Conservation (phyloP, 1,140 invertebrate genomes). For the Drosophila rhopaloa region DNA sequence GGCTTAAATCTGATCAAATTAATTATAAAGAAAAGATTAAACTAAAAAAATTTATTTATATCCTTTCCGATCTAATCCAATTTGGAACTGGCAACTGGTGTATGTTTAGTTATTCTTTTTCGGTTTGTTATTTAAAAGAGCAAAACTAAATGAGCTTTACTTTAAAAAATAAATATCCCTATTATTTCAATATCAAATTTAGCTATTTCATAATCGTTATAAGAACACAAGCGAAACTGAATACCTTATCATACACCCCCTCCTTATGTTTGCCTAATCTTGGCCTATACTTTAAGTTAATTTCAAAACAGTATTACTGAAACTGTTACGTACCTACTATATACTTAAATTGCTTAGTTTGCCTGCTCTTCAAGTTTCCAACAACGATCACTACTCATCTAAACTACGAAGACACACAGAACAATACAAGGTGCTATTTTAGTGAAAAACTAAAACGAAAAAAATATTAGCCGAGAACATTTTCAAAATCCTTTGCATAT, state of each 20-base stretch:
- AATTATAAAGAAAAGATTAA: not conserved
- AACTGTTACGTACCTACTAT: conserved; percentile 43
- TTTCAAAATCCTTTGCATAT: conserved; percentile 63
- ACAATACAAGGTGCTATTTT: conserved; percentile 81
- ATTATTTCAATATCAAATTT: not conserved
- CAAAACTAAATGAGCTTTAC: conserved; percentile 19
- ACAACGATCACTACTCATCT: conserved; percentile 67
- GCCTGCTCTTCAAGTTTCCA: conserved; percentile 45
- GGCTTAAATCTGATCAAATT: no score
- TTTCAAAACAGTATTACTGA: conserved; percentile 59
- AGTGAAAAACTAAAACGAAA: conserved; percentile 49
- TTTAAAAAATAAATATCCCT: not conserved
- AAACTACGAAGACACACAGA: conserved; percentile 59
- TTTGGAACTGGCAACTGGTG: conserved; percentile 1
- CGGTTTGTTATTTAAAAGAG: not conserved
- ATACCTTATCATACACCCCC: conserved; percentile 4
- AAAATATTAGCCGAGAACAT: conserved; percentile 46
- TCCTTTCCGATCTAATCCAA: not conserved
- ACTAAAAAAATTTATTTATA: not conserved
- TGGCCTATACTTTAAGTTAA: conserved; percentile 32
- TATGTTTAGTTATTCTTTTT: conserved; percentile 1
- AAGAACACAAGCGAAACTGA: conserved; percentile 4
- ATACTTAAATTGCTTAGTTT: conserved; percentile 18
- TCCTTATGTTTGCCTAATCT: conserved; percentile 17
- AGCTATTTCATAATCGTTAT: not conserved